phyloP scores from a whole-genome alignment of 1,140 invertebrate species.

The Drosophila pachea region DNA sequence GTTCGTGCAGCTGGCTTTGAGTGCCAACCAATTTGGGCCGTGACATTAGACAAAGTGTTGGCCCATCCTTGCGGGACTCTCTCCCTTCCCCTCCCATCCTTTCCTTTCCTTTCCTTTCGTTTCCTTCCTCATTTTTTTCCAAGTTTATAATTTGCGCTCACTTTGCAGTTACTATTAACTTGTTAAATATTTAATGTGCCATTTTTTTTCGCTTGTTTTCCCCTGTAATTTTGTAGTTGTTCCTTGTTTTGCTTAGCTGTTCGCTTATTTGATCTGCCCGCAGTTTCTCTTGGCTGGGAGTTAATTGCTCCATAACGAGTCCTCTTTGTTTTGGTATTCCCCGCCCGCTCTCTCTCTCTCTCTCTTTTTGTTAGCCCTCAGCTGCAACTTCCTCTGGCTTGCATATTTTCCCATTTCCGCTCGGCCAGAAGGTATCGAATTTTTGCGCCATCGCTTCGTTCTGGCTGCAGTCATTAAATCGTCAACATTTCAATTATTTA shows the following conservation, averaged over 20 bases:
- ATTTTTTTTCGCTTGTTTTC: not conserved
- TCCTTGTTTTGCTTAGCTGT: conserved; percentile 20
- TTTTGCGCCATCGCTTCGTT: conserved; percentile 8
- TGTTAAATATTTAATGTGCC: too few species aligned
- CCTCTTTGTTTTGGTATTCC: not conserved
- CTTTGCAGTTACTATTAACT: conserved; percentile 15
- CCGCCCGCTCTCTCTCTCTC: not conserved
- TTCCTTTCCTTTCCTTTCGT: conserved; percentile 16
- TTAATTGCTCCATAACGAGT: conserved; percentile 12
- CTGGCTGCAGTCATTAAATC: conserved; percentile 53
- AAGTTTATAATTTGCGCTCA: conserved; percentile 17
- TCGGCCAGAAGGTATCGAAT: conserved; percentile 2
- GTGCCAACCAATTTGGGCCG: conserved; percentile 48
- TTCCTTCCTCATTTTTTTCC: conserved; percentile 14
- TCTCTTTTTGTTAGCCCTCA: conserved; percentile 8
- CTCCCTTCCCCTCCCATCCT: conserved; percentile 1
- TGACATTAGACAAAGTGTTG: conserved; percentile 53
- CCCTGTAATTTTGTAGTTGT: not conserved
- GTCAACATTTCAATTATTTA: conserved; percentile 64
- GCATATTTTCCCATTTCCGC: conserved; percentile 57
- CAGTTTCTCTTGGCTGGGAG: not conserved
- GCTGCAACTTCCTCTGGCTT: conserved; percentile 27
- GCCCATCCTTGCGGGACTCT: not conserved
- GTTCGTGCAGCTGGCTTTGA: conserved; percentile 59
- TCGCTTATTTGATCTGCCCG: conserved; percentile 20